Conservation (phyloP, 1,140 invertebrate genomes). For the Chironomus striatipennis region DNA sequence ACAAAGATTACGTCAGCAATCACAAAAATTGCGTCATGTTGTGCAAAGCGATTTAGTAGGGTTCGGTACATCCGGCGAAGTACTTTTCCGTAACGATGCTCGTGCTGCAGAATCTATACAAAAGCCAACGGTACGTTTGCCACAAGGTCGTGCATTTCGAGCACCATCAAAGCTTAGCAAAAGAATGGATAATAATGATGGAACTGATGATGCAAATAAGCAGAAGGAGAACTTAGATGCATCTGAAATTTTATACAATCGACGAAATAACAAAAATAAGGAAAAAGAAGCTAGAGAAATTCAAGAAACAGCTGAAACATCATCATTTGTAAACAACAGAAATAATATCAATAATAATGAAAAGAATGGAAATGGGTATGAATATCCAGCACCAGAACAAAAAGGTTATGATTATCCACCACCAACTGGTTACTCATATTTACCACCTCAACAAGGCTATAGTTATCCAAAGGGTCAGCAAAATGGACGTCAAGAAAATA, state of each 20-base stretch:
- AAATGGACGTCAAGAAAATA: conserved; percentile 26
- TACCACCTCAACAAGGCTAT: conserved; percentile 11
- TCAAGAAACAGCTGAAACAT: conserved; percentile 64
- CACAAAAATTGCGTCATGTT: conserved; percentile 16
- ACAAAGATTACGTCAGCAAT: conserved; percentile 29
- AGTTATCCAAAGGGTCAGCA: conserved; percentile 30
- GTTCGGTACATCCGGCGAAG: conserved; percentile 20
- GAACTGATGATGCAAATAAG: not conserved
- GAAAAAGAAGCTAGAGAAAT: conserved; percentile 44
- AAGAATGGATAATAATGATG: not conserved
- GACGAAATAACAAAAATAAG: not conserved
- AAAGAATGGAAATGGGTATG: not conserved
- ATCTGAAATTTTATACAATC: conserved; percentile 25
- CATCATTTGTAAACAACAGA: conserved; percentile 53
- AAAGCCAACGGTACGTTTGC: conserved; percentile 16
- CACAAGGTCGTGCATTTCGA: conserved; percentile 18
- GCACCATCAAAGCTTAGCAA: conserved; percentile 1
- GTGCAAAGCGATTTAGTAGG: conserved; percentile 2
- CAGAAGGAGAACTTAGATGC: not conserved
- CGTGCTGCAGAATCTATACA: conserved; percentile 11
- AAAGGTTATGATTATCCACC: conserved; percentile 31
- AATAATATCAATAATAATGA: conserved; percentile 33
- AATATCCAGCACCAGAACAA: not conserved
- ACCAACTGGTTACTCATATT: conserved; percentile 2
- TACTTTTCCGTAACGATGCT: conserved; percentile 17